Evolutionary conservation across 2,797 vertebrate genomes (phyloP).

Genomic region (Novumbra hubbsi): DNA sequence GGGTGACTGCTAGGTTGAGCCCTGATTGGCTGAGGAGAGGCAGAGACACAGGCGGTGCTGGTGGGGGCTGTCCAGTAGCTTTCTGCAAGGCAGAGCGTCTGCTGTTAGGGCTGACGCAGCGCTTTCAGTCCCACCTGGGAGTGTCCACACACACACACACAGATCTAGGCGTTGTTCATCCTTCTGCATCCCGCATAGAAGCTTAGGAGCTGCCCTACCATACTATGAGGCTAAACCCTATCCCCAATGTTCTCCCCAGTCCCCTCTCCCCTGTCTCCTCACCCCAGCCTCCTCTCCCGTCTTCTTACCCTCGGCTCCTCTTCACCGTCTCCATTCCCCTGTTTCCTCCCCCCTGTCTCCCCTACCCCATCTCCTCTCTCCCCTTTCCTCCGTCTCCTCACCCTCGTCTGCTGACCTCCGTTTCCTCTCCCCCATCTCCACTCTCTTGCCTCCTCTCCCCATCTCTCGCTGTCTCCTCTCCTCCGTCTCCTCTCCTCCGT

Average conservation of each 20-base stretch:
- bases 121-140: neutral
- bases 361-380: constrained; percentile 33
- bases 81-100: constrained; percentile 29
- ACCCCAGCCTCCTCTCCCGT: constrained; percentile 35
- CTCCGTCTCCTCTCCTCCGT: constrained; percentile 28
- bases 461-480: too few relatives aligned
- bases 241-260: neutral
- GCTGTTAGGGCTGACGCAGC: constrained; percentile 33
- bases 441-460: neutral
- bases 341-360: neutral
- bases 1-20: neutral
- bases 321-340: neutral
- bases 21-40: neutral
- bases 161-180: neutral
- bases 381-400: neutral
- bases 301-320: too few relatives aligned
- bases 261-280: constrained; percentile 3
- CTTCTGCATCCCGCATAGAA: neutral
- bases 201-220: constrained; percentile 13
- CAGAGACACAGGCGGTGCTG: neutral
- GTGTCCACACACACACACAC: constrained; percentile 6
- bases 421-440: neutral
- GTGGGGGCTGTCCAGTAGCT: constrained; percentile 26
- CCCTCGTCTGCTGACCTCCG: too few relatives aligned
- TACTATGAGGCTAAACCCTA: constrained; percentile 10